Conservation (phyloP, 2,797 vertebrate species). For the Coendou prehensilis region DNA sequence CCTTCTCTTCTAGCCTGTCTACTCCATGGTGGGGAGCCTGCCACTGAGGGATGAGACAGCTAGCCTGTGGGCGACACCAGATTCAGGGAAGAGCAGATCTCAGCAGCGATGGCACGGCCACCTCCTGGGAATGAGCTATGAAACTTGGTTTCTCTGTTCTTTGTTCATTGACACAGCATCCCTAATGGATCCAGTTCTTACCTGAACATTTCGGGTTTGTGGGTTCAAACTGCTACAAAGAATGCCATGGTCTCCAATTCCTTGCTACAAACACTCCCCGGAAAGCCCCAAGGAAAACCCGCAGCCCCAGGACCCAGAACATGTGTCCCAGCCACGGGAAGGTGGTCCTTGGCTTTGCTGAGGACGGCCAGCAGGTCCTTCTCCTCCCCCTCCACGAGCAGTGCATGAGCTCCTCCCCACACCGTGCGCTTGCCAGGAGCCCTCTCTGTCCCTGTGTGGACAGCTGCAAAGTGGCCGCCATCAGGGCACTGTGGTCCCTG, state of each 20-base stretch:
- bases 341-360: not conserved
- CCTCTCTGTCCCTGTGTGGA: not conserved
- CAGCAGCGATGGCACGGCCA: not conserved
- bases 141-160: not conserved
- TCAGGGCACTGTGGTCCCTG: not conserved
- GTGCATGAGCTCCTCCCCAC: not conserved
- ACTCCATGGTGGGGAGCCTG: not conserved
- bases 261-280: not conserved
- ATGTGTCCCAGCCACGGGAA: not conserved
- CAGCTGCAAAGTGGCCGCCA: not conserved
- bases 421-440: not conserved
- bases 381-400: not conserved
- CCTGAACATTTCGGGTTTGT: not conserved
- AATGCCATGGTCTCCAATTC: not conserved
- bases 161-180: not conserved
- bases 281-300: not conserved
- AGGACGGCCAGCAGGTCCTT: not conserved
- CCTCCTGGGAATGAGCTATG: not conserved
- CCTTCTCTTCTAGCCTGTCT: not conserved
- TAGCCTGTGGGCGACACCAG: accelerated
- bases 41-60: not conserved
- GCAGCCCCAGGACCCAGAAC: not conserved
- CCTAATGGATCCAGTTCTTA: not conserved
- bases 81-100: not conserved
- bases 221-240: not conserved